A percentile compares a stretch with the other conserved stretches of the same genome.
phyloP scores from a whole-genome alignment of 2,888 invertebrate genomes.

The Teleiodes luculella region DNA sequence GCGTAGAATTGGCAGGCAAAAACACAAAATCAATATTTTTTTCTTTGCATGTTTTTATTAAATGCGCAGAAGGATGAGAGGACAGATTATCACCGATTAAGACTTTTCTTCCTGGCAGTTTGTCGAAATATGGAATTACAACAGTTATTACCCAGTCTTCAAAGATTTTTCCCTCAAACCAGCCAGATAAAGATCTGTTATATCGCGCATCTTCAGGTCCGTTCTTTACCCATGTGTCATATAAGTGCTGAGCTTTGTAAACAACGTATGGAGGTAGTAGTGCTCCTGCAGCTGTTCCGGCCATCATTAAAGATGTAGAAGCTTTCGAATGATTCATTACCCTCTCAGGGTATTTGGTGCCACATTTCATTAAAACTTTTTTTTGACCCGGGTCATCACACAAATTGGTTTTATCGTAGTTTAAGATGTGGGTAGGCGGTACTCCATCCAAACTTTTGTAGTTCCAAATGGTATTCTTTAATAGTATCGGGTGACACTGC shows the following conservation, averaged over 20 bases:
- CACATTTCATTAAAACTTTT: constrained; percentile 19
- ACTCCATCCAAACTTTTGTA: constrained; percentile 18
- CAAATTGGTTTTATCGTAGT: constrained; percentile 25
- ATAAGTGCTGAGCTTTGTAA: constrained; percentile 50
- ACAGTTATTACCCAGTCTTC: constrained; percentile 37
- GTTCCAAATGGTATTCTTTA: constrained; percentile 22
- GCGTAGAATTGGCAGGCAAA: constrained; percentile 36
- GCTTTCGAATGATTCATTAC: constrained; percentile 31
- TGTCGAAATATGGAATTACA: constrained; percentile 26
- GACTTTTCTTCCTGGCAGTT: constrained; percentile 25
- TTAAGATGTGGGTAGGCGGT: constrained; percentile 3
- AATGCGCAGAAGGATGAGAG: constrained; percentile 34
- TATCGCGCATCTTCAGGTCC: constrained; percentile 45
- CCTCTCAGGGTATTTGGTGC: constrained; percentile 24
- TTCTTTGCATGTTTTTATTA: constrained; percentile 38
- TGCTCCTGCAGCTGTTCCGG: constrained; percentile 42
- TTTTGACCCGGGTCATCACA: constrained; percentile 18
- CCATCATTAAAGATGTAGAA: constrained; percentile 45
- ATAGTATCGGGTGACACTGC: constrained; percentile 23
- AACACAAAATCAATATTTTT: constrained; percentile 40
- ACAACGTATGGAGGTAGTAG: constrained; percentile 50
- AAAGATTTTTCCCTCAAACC: constrained; percentile 41
- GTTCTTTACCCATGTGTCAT: constrained; percentile 44
- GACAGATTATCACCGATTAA: constrained; percentile 32
- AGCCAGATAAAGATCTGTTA: constrained; percentile 44